Percentiles rank a stretch among this genome's conserved stretches.
Conservation (phyloP, 1,140 invertebrate species). For the Protaetia brevitarsis region DNA sequence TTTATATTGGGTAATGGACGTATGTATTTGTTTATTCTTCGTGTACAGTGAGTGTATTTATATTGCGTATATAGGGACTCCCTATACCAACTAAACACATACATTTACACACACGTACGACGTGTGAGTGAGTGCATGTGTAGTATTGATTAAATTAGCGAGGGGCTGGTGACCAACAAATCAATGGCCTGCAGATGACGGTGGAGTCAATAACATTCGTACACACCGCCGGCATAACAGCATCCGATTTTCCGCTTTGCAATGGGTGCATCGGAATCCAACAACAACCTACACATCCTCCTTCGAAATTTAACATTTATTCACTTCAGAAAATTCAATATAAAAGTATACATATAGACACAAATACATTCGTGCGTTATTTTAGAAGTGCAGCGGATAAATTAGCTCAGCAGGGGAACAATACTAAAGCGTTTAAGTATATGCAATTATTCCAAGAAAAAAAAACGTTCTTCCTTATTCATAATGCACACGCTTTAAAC, state of each 20-base stretch:
- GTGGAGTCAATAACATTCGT: slow-evolving; percentile 20
- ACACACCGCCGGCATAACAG: not conserved
- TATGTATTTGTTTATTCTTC: slow-evolving; percentile 3
- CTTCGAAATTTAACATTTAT: too few species aligned
- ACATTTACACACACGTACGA: too few species aligned
- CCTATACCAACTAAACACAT: too few species aligned
- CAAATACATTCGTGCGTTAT: too few species aligned
- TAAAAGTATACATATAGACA: too few species aligned
- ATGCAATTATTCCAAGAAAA: not conserved
- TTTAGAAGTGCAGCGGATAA: too few species aligned
- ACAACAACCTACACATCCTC: not conserved
- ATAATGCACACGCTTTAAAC: slow-evolving; percentile 28
- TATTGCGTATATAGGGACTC: not conserved
- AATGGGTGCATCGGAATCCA: not conserved
- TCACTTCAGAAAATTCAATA: too few species aligned
- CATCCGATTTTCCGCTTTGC: not conserved
- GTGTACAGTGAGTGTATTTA: slow-evolving; percentile 13
- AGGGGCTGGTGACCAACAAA: slow-evolving; percentile 19
- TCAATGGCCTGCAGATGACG: slow-evolving; percentile 22
- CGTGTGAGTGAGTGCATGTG: slow-evolving; percentile 6
- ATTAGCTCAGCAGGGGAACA: too few species aligned
- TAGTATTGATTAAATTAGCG: slow-evolving; percentile 22
- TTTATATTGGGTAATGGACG: not conserved
- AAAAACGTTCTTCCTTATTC: slow-evolving; percentile 25
- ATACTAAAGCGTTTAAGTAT: not conserved